Conservation (phyloP, 2,888 invertebrate genomes). For the Psococerastis gibbosa region DNA sequence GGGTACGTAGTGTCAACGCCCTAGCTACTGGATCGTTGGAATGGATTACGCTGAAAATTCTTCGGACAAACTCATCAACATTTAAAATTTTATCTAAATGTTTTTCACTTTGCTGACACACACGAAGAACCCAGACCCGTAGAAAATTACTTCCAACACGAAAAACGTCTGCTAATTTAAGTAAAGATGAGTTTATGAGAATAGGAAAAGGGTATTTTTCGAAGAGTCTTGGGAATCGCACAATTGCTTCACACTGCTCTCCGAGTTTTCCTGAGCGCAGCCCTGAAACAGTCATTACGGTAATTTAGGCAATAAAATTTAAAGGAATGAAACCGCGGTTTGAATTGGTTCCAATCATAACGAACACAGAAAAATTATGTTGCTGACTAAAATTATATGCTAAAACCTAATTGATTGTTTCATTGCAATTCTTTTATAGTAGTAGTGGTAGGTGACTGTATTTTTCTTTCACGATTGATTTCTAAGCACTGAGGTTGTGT, state of each 20-base stretch:
- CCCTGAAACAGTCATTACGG: constrained; percentile 46
- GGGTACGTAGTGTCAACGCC: constrained; percentile 68
- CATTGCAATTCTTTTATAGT: too few relatives aligned
- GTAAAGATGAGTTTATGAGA: constrained; percentile 84
- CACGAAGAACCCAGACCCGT: constrained; percentile 76
- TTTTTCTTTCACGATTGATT: too few relatives aligned
- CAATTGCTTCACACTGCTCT: constrained; percentile 94
- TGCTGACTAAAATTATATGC: too few relatives aligned
- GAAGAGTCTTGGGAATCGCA: constrained; percentile 82
- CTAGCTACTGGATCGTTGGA: constrained; percentile 94
- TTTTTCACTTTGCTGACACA: constrained; percentile 89
- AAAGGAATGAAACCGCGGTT: too few relatives aligned
- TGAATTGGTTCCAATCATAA: too few relatives aligned
- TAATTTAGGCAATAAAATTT: too few relatives aligned
- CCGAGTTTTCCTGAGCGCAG: constrained; percentile 78
- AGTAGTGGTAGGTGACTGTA: too few relatives aligned
- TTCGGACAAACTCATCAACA: constrained; percentile 79
- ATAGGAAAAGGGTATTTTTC: constrained; percentile 97
- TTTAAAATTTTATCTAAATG: constrained; percentile 91
- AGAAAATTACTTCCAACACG: constrained; percentile 79
- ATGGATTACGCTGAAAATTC: constrained; percentile 85
- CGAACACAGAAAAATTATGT: too few relatives aligned
- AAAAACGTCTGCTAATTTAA: constrained; percentile 90
- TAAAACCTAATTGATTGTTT: too few relatives aligned
- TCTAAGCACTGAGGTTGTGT: too few relatives aligned